Evolutionary conservation across 2,888 invertebrate species (phyloP), one percentile per base, ranked within the genome.

Genomic region (Microctonus brassicae): DNA sequence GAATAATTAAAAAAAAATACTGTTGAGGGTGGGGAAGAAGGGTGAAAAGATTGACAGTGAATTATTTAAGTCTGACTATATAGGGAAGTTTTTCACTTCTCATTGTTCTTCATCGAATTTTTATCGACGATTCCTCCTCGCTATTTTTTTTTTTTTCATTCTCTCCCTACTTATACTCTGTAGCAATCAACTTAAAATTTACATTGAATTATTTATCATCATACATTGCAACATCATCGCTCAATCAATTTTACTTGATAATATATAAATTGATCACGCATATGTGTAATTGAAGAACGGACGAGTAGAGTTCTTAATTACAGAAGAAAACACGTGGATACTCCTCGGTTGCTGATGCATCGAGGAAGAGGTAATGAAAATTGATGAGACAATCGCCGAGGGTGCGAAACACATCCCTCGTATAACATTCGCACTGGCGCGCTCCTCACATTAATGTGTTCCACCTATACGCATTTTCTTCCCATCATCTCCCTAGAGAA

Each of bases 11-110:
- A 85, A 82, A 81, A n/a, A n/a, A n/a, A n/a, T n/a, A 80, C 79
- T 76, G 75, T 72, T 74, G 73, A 70, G 55, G 64, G 26, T 52
- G 34, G 36, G 72, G 73, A 80, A 79, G 81, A 83, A 83, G 83
- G 84, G 85, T 81, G 81, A 82, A 83, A 81, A 81, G 84, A 86
- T 85, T 84, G 85, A 84, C 85, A 82, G 84, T 86, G 84, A 86
- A 86, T 86, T 84, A 85, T 84, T 85, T 82, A 83, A 81, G 80
- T 82, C 80, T 80, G 82, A 81, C 81, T 83, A 84, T 84, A 82
- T 83, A 83, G 80, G 76, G 78, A 75, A 78, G 73, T 20, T 63
- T 70, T 53, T 24, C 53, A 64, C 53, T 53, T 64, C 53, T 64
- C 53, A 52, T 64, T 64, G 52, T 33, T 53, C 22, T 29, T 20